A percentile compares a stretch with the other conserved stretches of the same genome.
Evolutionary conservation across 30 jellyfish, hydroid and myxozoan species (phyloP).

Genomic region (Sanderia malayensis): DNA sequence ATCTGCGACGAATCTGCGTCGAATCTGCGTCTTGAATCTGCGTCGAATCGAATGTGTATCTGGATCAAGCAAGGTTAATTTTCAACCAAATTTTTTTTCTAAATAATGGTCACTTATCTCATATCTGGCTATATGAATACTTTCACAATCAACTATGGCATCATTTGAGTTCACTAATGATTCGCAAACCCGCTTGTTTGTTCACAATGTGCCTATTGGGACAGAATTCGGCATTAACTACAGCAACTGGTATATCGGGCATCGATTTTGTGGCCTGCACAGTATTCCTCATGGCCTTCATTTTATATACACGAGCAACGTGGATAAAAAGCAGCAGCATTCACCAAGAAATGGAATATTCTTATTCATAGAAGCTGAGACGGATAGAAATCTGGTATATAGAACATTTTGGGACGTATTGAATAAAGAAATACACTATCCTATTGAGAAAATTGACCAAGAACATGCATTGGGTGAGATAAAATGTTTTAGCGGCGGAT

Average conservation of each 20-base stretch:
- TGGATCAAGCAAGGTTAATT: too few species aligned
- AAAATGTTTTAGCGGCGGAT: too few species aligned
- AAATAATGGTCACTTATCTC: too few species aligned
- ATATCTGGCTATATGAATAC: too few species aligned
- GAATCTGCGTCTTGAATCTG: too few species aligned
- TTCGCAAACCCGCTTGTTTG: too few species aligned
- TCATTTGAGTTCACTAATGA: too few species aligned
- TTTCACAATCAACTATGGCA: too few species aligned
- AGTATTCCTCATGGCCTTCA: slow-evolving; percentile 88
- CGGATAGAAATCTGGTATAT: not conserved
- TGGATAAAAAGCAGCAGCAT: slow-evolving; percentile 45
- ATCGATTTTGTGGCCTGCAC: slow-evolving; percentile 67
- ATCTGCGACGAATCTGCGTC: too few species aligned
- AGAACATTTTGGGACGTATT: slow-evolving; percentile 32
- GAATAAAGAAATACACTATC: slow-evolving; percentile 26
- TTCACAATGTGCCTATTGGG: slow-evolving; percentile 70
- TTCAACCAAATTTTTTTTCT: too few species aligned
- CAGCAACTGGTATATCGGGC: slow-evolving; percentile 88
- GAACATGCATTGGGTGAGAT: too few species aligned
- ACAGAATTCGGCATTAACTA: slow-evolving; percentile 91
- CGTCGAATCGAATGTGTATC: too few species aligned
- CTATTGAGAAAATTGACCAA: not conserved
- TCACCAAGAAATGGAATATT: slow-evolving; percentile 82
- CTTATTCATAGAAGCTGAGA: slow-evolving; percentile 18
- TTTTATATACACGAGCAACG: slow-evolving; percentile 65